Conservation (phyloP, 2,888 invertebrate species). For the Hofmannophila pseudospretella region DNA sequence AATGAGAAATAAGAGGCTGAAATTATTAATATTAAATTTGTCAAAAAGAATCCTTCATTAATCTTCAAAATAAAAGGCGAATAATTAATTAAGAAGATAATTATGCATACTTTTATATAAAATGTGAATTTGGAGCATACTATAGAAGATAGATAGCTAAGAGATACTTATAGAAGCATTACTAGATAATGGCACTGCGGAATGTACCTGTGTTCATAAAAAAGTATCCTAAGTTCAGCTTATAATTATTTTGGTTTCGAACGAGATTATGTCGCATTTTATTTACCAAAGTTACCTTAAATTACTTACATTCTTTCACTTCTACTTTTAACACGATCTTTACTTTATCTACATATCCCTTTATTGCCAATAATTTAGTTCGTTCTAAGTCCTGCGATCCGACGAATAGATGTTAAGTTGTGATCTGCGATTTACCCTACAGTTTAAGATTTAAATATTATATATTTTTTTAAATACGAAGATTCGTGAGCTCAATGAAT, state of each 20-base stretch:
- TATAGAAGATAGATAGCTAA: slow-evolving; percentile 55
- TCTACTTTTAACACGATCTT: slow-evolving; percentile 49
- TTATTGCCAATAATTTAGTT: slow-evolving; percentile 66
- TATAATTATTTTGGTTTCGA: slow-evolving; percentile 60
- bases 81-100: too few species aligned
- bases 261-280: slow-evolving; percentile 62
- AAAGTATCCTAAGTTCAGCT: slow-evolving; percentile 68
- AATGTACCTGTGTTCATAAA: slow-evolving; percentile 73
- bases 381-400: slow-evolving; percentile 48
- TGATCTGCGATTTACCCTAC: slow-evolving; percentile 72
- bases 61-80: too few species aligned
- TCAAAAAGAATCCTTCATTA: neutral
- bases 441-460: slow-evolving; percentile 38
- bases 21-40: neutral
- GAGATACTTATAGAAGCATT: slow-evolving; percentile 59
- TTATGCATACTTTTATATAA: neutral
- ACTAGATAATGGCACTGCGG: slow-evolving; percentile 72
- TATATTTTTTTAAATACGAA: slow-evolving; percentile 55
- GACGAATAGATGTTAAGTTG: slow-evolving; percentile 72
- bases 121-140: slow-evolving; percentile 36
- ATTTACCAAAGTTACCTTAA: slow-evolving; percentile 39
- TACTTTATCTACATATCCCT: slow-evolving; percentile 38
- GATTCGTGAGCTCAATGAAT: slow-evolving; percentile 70
- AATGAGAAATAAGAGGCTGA: neutral
- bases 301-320: slow-evolving; percentile 32